Evolutionary conservation across 2,113 vertebrate genomes (phyloP).

Genomic region (Heliornis fulica): DNA sequence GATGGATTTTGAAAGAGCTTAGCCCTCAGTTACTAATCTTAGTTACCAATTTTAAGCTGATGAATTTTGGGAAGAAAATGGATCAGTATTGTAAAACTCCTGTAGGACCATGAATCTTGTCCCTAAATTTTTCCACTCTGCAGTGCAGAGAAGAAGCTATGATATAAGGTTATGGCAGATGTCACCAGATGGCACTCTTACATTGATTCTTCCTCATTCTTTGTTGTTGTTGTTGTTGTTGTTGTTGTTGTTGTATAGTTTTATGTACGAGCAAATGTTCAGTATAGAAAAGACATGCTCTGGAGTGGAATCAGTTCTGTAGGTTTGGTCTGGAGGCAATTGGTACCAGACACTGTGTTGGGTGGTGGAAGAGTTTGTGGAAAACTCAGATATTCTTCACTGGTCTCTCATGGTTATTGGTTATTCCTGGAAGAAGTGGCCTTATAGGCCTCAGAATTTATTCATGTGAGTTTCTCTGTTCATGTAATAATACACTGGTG

Average conservation of each 20-base stretch:
- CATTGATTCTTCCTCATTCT: neutral
- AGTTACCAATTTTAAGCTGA: neutral
- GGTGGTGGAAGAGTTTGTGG: neutral
- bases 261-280: neutral
- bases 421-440: neutral
- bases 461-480: neutral
- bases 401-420: neutral
- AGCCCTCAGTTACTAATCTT: neutral
- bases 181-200: slow-evolving; percentile 60
- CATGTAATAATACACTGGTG: neutral
- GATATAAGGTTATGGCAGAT: neutral
- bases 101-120: neutral
- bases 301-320: neutral
- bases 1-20: neutral
- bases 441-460: neutral
- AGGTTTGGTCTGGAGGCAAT: neutral
- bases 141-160: neutral
- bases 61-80: neutral
- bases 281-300: neutral
- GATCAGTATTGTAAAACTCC: neutral
- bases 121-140: neutral
- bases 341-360: neutral
- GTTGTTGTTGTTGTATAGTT: neutral
- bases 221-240: neutral
- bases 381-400: neutral